Conservation (phyloP, 2,888 invertebrate species). For the Stenoptilia bipunctidactyla region DNA sequence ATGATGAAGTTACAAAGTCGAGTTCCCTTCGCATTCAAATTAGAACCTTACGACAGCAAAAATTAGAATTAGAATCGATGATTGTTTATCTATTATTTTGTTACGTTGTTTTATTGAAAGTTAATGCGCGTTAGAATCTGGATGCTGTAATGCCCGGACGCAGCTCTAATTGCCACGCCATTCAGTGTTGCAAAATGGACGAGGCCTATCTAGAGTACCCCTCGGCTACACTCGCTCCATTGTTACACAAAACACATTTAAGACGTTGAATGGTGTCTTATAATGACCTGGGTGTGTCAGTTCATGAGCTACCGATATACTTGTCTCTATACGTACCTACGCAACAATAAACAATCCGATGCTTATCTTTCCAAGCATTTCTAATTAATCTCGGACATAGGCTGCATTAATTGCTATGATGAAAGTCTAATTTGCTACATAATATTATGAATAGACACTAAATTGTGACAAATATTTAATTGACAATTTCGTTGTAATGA, state of each 20-base stretch:
- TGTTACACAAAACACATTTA: constrained; percentile 51
- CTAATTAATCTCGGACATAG: constrained; percentile 53
- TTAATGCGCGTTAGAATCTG: constrained; percentile 53
- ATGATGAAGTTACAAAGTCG: constrained; percentile 25
- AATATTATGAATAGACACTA: background rate
- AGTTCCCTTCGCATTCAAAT: constrained; percentile 8
- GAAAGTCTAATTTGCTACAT: constrained; percentile 45
- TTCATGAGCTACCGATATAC: constrained; percentile 30
- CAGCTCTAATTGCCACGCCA: constrained; percentile 60
- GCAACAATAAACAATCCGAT: constrained; percentile 37
- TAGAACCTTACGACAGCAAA: background rate
- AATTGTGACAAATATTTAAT: too few species aligned
- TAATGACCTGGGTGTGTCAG: constrained; percentile 50
- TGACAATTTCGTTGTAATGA: too few species aligned
- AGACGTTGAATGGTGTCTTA: constrained; percentile 36
- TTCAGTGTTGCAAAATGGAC: constrained; percentile 62
- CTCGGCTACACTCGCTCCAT: constrained; percentile 39
- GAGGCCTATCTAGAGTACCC: constrained; percentile 49
- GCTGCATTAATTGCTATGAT: constrained; percentile 49
- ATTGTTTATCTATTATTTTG: constrained; percentile 4
- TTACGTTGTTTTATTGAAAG: constrained; percentile 17
- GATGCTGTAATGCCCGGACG: constrained; percentile 63
- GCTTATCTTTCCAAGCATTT: constrained; percentile 49
- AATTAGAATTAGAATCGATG: background rate
- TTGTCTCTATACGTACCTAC: constrained; percentile 21